phyloP scores from a whole-genome alignment of 2,113 vertebrate genomes.

The Sorex fumeus region DNA sequence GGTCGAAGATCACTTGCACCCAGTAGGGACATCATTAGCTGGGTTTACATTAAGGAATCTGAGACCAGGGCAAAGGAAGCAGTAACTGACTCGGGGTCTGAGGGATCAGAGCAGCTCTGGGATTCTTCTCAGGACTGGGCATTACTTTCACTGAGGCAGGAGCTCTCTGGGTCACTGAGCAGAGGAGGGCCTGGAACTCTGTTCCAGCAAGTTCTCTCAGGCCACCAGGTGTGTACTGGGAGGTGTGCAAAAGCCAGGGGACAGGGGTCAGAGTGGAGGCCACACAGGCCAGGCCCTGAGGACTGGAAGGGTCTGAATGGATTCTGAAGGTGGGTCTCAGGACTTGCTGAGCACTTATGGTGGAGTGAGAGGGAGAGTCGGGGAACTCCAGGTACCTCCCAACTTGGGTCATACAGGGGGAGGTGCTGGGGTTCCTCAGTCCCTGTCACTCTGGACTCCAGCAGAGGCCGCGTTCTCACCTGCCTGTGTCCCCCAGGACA shows the following conservation, averaged over 20 bases:
- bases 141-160: rapidly evolving
- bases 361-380: neutral
- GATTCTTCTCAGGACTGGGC: too few relatives aligned
- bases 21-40: neutral
- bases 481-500: slow-evolving; percentile 80
- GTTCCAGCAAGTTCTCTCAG: neutral
- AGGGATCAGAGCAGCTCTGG: too few relatives aligned
- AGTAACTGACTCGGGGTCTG: neutral
- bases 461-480: neutral
- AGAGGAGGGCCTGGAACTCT: neutral
- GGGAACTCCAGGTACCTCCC: neutral
- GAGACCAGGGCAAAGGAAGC: neutral
- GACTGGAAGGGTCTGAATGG: neutral
- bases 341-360: neutral
- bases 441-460: neutral
- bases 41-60: rapidly evolving
- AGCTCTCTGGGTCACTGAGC: neutral
- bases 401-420: rapidly evolving
- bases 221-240: neutral
- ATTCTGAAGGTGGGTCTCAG: neutral
- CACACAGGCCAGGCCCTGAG: too few relatives aligned
- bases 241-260: neutral
- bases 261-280: too few relatives aligned
- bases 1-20: neutral
- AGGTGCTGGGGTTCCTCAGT: too few relatives aligned